Base-by-base conservation (phyloP, 2,888 invertebrate genomes). In the Ligdia adustata region DNA sequence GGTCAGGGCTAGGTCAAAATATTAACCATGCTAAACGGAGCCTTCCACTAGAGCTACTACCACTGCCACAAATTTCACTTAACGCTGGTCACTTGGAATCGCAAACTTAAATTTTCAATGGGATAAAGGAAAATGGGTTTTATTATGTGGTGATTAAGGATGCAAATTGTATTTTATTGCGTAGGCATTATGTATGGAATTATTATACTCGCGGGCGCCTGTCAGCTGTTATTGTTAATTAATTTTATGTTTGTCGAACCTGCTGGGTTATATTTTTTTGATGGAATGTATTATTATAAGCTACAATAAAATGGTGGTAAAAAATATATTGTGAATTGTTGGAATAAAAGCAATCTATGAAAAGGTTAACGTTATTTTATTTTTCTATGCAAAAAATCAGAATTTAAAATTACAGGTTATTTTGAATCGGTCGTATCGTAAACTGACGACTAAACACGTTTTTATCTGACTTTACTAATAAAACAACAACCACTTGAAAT, bases 1-100 rank as follows among this genome's bases (percentile, higher is more conserved):
- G 75, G 76, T 76, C 79, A 77, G 63, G 75, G 75, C 64, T 79
- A 66, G 79, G 79, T 81, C 80, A 79, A 44, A 35, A 44, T 13
- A 2, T n/a, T 3, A 41, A 42, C 77, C 64, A 68, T 3, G 34
- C 20, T 62, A 61, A 60, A 15, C 27, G 64, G 54, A 64, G 34
- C 66, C 35, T 12, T 9, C 31, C 13, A 26, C 45, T 7, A 7
- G 26, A 39, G 35, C 14, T n/a, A 32, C 18, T 33, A 38, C 12
- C 16, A 48, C 14, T 4, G 2, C 7, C 13, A 9, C 11, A 46
- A 2, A 60, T 66, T 14, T 68, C 69, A 59, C 42, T 24, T 57
- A 62, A 60, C 9, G 48, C 33, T 67, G 57, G 72, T 2, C 15
- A 9, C 3, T 11, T 12, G 39, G 26, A 43, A 34, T 43, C 52